Evolutionary conservation across 2,797 vertebrate genomes (phyloP).

Genomic region (Oreochromis mossambicus): DNA sequence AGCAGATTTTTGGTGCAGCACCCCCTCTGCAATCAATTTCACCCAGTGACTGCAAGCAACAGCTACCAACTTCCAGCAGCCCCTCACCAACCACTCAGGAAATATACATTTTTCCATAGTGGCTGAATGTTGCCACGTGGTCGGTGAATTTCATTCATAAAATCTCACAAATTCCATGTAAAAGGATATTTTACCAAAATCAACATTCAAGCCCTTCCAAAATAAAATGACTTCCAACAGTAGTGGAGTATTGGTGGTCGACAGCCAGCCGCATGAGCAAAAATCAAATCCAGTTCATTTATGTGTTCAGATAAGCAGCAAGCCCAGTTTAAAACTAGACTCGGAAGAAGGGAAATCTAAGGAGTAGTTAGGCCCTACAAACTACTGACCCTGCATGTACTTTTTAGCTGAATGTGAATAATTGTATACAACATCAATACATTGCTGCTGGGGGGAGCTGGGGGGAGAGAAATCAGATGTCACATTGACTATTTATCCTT

Average conservation of each 20-base stretch:
- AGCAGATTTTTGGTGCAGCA: too few relatives aligned
- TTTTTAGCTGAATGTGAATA: constrained; percentile 38
- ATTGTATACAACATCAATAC: constrained; percentile 27
- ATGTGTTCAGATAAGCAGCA: neutral
- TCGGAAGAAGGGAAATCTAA: neutral
- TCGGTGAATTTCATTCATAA: neutral
- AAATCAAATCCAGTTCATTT: neutral
- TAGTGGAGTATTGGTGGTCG: neutral
- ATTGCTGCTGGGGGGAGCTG: constrained; percentile 30
- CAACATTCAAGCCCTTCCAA: neutral
- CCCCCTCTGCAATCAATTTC: too few relatives aligned
- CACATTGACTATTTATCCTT: neutral
- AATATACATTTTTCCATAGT: too few relatives aligned
- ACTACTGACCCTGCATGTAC: constrained; percentile 56
- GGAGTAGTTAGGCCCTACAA: neutral
- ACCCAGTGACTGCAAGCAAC: too few relatives aligned
- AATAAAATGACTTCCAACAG: neutral
- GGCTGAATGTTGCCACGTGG: too few relatives aligned
- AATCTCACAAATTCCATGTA: neutral
- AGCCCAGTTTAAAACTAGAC: neutral
- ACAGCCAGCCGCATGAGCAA: neutral
- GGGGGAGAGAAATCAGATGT: neutral
- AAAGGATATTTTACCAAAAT: too few relatives aligned
- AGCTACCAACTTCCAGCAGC: too few relatives aligned
- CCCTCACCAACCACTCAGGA: too few relatives aligned